A percentile compares a stretch with the other conserved stretches of the same genome.
These are phyloP conservation scores for Leptinotarsa tumamoca DNA, from an alignment of 2,888 invertebrate genomes.

Conservation along the genomic window DNA sequence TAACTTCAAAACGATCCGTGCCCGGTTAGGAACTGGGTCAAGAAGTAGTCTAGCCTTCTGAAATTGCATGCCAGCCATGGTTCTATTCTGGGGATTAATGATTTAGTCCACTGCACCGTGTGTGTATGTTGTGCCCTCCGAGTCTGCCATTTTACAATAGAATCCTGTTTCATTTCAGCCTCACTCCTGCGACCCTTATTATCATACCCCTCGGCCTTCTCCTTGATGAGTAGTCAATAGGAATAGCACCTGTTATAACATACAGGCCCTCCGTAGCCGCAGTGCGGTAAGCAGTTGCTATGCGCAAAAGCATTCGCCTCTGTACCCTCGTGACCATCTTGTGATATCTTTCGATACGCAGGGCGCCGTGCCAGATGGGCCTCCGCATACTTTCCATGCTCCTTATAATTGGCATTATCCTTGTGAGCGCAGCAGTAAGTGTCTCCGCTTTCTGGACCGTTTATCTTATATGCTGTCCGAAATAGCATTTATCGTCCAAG, in stretches of 20 bases:
- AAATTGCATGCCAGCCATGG: background rate
- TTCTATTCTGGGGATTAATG: background rate
- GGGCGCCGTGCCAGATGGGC: too few species aligned
- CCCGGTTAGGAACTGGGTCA: background rate
- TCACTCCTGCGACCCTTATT: background rate
- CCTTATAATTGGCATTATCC: too few species aligned
- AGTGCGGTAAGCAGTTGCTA: background rate
- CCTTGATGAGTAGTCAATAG: background rate
- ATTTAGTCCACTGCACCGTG: slow-evolving; percentile 2
- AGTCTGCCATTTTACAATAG: background rate
- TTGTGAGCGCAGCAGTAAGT: too few species aligned
- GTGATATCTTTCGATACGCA: too few species aligned
- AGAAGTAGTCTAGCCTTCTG: background rate
- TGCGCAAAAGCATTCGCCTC: slow-evolving; percentile 4
- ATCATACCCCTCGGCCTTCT: background rate
- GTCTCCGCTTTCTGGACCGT: too few species aligned
- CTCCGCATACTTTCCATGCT: too few species aligned
- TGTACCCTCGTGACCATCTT: slow-evolving; percentile 14
- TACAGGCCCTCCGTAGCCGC: background rate
- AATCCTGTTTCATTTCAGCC: background rate
- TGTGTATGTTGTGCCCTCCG: background rate
- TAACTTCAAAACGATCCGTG: background rate
- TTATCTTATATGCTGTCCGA: too few species aligned
- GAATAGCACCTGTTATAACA: too few species aligned
- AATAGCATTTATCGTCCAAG: too few species aligned